Conservation (phyloP, 2,113 vertebrate genomes). For the Chinchilla lanigera region DNA sequence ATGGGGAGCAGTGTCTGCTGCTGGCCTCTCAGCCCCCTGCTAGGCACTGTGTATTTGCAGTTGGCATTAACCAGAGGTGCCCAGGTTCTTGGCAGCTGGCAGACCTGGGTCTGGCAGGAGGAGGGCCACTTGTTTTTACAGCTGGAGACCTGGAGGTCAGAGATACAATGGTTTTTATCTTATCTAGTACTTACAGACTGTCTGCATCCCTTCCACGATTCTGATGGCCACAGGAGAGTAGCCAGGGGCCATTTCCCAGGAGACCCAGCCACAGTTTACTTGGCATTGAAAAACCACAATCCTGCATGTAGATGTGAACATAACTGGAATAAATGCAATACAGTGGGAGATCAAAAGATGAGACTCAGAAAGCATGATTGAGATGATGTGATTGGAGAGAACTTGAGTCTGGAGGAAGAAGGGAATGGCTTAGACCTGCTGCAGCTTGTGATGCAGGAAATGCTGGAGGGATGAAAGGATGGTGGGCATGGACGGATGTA, state of each 20-base stretch:
- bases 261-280: background rate
- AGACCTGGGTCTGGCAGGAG: background rate
- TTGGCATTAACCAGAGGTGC: background rate
- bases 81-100: background rate
- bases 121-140: background rate
- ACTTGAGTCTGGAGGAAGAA: background rate
- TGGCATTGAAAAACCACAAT: background rate
- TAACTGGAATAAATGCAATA: background rate
- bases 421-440: background rate
- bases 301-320: background rate
- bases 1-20: no score
- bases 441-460: background rate
- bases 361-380: background rate
- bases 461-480: fast-evolving
- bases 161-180: background rate
- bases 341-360: background rate
- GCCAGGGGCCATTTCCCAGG: background rate
- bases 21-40: background rate
- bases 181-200: background rate
- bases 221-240: background rate
- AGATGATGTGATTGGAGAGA: background rate
- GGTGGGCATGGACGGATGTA: background rate
- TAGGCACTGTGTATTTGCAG: background rate
- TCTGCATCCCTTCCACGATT: background rate
- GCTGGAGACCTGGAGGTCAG: background rate